Percentiles rank a stretch among this genome's conserved stretches.
phyloP scores from a whole-genome alignment of 2,113 vertebrate species.

The Podarcis raffonei region DNA sequence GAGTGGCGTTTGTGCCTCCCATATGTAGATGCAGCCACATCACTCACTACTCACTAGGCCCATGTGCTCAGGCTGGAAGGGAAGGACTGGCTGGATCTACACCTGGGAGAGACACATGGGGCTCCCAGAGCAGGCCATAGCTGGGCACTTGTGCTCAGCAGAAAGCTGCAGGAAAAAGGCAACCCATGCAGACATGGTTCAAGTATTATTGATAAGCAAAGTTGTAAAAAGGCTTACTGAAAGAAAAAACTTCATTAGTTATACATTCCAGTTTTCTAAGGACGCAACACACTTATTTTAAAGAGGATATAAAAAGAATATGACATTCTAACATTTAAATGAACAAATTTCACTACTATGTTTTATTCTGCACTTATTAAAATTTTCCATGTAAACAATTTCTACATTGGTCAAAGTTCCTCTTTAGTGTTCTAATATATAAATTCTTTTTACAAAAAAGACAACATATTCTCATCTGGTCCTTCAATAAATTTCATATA shows the following conservation, averaged over 20 bases:
- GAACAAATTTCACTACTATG: slow-evolving; percentile 29
- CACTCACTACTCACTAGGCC: background rate
- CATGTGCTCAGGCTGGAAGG: background rate
- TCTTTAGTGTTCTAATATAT: slow-evolving; percentile 43
- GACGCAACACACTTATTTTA: background rate
- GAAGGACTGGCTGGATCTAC: background rate
- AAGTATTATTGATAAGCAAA: background rate
- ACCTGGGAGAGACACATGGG: background rate
- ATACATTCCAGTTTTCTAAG: background rate
- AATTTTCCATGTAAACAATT: slow-evolving; percentile 38
- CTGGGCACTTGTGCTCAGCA: background rate
- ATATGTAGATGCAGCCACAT: background rate
- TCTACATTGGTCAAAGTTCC: slow-evolving; percentile 46
- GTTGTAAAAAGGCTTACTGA: slow-evolving; percentile 28
- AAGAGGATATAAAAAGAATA: slow-evolving; percentile 4
- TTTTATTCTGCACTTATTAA: slow-evolving; percentile 33
- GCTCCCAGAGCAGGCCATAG: background rate
- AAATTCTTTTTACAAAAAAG: slow-evolving; percentile 57
- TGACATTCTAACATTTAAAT: background rate
- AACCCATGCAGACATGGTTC: background rate
- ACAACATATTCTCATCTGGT: slow-evolving; percentile 51
- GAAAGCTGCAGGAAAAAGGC: background rate
- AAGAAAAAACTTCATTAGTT: background rate
- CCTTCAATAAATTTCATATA: slow-evolving; percentile 57
- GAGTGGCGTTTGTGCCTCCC: background rate